phyloP scores from a whole-genome alignment of 2,797 vertebrate species.

The Cryptoblepharus egeriae region DNA sequence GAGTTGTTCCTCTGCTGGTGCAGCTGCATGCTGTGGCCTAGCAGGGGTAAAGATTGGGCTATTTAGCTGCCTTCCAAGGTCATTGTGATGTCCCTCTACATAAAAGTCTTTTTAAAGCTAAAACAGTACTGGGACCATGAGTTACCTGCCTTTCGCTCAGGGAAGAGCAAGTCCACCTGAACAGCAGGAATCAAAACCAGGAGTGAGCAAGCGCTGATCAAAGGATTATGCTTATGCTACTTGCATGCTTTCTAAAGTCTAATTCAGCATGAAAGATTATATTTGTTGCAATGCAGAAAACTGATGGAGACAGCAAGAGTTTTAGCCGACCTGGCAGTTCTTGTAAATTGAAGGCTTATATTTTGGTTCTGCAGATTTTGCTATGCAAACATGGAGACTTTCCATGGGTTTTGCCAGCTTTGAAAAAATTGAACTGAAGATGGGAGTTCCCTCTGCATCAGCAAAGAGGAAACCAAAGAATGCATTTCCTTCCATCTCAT shows the following conservation, averaged over 20 bases:
- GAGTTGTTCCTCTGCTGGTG: no score
- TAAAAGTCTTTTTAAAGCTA: slow-evolving; percentile 41
- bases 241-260: slow-evolving; percentile 21
- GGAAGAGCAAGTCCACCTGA: slow-evolving; percentile 41
- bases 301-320: slow-evolving; percentile 6
- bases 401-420: slow-evolving; percentile 34
- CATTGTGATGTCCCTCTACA: slow-evolving; percentile 10
- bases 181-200: slow-evolving; percentile 10
- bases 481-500: slow-evolving; percentile 26
- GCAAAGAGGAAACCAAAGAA: neutral
- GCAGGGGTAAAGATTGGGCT: no score
- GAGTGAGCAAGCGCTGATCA: slow-evolving; percentile 7
- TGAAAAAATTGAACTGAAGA: slow-evolving; percentile 11
- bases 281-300: slow-evolving; percentile 40
- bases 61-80: neutral
- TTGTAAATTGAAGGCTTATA: slow-evolving; percentile 38
- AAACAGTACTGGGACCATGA: slow-evolving; percentile 35
- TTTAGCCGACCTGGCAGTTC: slow-evolving; percentile 25
- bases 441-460: slow-evolving; percentile 10
- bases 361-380: slow-evolving; percentile 32
- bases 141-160: slow-evolving; percentile 36
- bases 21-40: no score
- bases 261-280: slow-evolving; percentile 40
- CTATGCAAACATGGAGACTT: slow-evolving; percentile 17
- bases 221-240: slow-evolving; percentile 9